These are phyloP conservation scores for Pseudotriccus pelzelni DNA, from an alignment of 2,797 vertebrate genomes.

Conservation along the genomic window DNA sequence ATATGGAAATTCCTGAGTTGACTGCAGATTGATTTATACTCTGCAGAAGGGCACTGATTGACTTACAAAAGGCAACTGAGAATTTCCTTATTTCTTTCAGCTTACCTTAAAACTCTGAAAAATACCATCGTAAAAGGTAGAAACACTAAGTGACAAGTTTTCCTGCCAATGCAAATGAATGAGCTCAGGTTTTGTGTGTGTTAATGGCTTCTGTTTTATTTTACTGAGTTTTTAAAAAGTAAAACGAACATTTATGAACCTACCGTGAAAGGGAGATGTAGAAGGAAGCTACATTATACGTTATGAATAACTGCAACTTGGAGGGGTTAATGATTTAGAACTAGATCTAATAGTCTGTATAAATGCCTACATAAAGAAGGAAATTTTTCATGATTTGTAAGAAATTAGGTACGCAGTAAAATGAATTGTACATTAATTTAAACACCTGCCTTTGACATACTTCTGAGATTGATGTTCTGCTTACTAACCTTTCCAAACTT, in stretches of 20 bases:
- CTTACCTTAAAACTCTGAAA: not conserved
- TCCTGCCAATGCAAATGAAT: not conserved
- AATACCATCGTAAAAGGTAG: not conserved
- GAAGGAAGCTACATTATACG: not conserved
- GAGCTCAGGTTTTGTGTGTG: not conserved
- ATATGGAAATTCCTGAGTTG: not conserved
- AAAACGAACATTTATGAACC: conserved; percentile 3
- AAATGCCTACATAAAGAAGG: conserved; percentile 25
- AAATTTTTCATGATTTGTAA: conserved; percentile 35
- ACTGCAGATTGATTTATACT: not conserved
- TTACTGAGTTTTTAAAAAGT: conserved; percentile 21
- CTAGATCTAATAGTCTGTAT: conserved; percentile 53
- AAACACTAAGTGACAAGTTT: not conserved
- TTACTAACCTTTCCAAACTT: conserved; percentile 12
- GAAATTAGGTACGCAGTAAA: conserved; percentile 51
- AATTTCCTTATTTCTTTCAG: not conserved
- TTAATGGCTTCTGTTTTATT: not conserved
- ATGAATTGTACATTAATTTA: conserved; percentile 51
- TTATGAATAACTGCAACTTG: conserved; percentile 18
- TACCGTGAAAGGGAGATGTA: not conserved
- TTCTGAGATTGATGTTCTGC: conserved; percentile 9
- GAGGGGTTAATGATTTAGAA: conserved; percentile 62
- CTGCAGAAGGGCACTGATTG: not conserved
- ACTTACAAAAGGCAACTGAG: not conserved
- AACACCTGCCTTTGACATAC: conserved; percentile 46